phyloP scores from a whole-genome alignment of 2,797 vertebrate genomes.

The Siniperca obscura region DNA sequence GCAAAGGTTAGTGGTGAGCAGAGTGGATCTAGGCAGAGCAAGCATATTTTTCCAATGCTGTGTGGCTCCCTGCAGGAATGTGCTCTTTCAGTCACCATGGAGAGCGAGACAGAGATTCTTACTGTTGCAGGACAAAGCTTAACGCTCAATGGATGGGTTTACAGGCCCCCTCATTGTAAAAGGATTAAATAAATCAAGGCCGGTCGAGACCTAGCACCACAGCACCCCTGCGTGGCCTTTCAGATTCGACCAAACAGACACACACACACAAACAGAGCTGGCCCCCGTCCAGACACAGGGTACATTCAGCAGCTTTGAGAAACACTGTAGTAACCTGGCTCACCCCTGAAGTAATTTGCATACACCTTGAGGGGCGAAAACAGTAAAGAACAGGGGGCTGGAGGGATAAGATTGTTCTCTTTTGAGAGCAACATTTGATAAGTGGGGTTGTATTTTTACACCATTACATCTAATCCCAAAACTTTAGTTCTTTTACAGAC shows the following conservation, averaged over 20 bases:
- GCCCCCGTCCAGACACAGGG: conserved; percentile 60
- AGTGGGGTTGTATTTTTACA: background rate
- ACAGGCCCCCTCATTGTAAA: conserved; percentile 80
- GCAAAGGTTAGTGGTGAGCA: conserved; percentile 63
- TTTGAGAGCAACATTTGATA: conserved; percentile 20
- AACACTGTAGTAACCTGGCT: conserved; percentile 68
- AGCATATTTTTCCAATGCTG: conserved; percentile 68
- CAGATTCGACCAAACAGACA: conserved; percentile 72
- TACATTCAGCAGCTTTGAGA: conserved; percentile 59
- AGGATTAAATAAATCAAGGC: conserved; percentile 85
- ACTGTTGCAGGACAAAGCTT: conserved; percentile 82
- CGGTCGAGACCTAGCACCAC: conserved; percentile 65
- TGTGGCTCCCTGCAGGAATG: conserved; percentile 81
- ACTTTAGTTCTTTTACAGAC: conserved; percentile 10
- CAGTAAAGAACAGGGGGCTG: conserved; percentile 14
- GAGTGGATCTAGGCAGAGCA: conserved; percentile 55
- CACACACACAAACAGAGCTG: conserved; percentile 67
- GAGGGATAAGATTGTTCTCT: conserved; percentile 17
- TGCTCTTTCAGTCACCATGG: conserved; percentile 82
- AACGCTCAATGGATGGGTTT: conserved; percentile 80
- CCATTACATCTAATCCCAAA: background rate
- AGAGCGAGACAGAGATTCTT: conserved; percentile 80
- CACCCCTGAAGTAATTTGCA: conserved; percentile 66
- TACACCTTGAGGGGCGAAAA: conserved; percentile 59
- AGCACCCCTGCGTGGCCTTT: conserved; percentile 62